Conservation (phyloP, 2,113 vertebrate genomes). For the Promerops cafer region DNA sequence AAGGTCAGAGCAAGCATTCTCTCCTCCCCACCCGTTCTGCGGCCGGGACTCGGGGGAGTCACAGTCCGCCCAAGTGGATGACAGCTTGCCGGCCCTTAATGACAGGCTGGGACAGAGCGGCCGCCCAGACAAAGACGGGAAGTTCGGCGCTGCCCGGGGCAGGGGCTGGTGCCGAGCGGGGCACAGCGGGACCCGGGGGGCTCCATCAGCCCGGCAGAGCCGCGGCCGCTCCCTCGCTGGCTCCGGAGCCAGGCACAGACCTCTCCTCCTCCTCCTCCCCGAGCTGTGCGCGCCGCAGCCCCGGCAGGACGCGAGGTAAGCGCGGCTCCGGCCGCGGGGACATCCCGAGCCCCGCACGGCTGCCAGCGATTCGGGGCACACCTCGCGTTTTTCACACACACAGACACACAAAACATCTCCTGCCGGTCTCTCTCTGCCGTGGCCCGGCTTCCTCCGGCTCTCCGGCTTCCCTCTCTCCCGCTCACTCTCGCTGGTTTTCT, state of each 20-base stretch:
- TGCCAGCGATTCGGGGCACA: not conserved
- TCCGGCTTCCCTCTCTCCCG: not conserved
- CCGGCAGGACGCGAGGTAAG: not conserved
- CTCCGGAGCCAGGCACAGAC: not conserved
- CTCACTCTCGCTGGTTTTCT: not conserved
- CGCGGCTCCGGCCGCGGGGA: not conserved
- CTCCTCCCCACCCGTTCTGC: not conserved
- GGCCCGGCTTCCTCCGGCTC: not conserved
- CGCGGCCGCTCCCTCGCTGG: not conserved
- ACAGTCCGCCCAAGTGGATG: not conserved
- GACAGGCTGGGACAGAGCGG: not conserved
- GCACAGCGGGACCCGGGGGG: not conserved
- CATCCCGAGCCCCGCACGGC: not conserved
- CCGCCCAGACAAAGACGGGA: not conserved
- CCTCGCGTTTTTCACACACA: not conserved
- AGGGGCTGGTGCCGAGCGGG: not conserved
- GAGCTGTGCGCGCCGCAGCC: not conserved
- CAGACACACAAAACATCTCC: not conserved
- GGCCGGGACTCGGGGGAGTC: not conserved
- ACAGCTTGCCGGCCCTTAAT: conserved; percentile 13
- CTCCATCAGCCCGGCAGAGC: not conserved
- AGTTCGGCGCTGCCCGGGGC: not conserved
- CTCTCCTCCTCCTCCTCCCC: not conserved
- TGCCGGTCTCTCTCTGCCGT: not conserved
- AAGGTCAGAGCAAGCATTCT: not conserved